phyloP scores from a whole-genome alignment of 1,140 invertebrate species.

The Trichonephila inaurata region DNA sequence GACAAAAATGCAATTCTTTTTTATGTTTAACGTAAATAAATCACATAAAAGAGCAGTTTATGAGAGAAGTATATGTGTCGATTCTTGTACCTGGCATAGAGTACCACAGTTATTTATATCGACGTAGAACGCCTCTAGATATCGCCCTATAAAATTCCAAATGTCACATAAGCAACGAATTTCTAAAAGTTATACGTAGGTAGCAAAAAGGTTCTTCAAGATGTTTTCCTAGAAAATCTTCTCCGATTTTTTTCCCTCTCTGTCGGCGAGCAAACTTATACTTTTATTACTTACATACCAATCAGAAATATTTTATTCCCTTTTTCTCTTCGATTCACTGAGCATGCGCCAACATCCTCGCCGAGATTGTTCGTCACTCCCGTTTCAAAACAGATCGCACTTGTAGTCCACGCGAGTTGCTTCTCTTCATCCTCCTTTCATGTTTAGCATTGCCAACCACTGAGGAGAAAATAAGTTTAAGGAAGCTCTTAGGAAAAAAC shows the following conservation, averaged over 20 bases:
- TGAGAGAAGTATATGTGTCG: not conserved
- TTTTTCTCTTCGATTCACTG: not conserved
- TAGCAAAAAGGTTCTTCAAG: not conserved
- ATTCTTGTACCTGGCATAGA: not conserved
- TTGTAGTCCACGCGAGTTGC: not conserved
- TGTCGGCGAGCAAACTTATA: not conserved
- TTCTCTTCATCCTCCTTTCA: not conserved
- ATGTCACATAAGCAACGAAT: not conserved
- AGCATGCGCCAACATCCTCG: not conserved
- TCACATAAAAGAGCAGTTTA: not conserved
- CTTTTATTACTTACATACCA: not conserved
- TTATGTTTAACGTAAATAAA: constrained; percentile 12
- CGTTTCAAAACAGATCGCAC: constrained; percentile 10
- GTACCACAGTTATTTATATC: not conserved
- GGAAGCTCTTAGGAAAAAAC: not conserved
- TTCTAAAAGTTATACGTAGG: not conserved
- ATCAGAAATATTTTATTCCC: not conserved
- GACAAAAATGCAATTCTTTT: not conserved
- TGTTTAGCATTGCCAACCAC: no score
- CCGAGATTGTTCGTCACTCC: not conserved
- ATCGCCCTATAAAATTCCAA: not conserved
- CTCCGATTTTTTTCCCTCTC: not conserved
- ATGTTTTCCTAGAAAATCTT: constrained; percentile 10
- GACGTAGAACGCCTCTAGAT: not conserved
- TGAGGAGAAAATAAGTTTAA: not conserved